Base-by-base conservation (phyloP, 2,113 vertebrate genomes). In the Centropristis striata region DNA sequence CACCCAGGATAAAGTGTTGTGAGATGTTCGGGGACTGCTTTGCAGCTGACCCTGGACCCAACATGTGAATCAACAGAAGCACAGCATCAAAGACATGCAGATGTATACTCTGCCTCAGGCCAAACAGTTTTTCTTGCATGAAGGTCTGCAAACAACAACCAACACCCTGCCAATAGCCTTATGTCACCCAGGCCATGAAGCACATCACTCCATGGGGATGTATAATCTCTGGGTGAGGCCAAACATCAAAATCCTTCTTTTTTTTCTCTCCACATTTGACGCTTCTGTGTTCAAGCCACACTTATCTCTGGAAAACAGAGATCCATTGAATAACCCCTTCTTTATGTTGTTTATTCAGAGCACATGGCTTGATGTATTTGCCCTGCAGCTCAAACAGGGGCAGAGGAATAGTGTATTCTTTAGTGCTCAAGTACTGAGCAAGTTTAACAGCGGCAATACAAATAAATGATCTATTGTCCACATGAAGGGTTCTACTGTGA, bases 251-350 rank as follows among this genome's bases (percentile, higher is more conserved):
- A 64, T 83, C 23, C 47, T 16, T 15, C 4, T 41, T 72, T 73
- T 53, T 58, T 39, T 13, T 16, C 32, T 18, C 39, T 3, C 49
- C 12, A 36, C 44, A 61, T 81, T 85, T 72, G 50, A 69, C 25
- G 50, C 50, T 53, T 64, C 49, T 81, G 51, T 73, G 65, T 73
- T 87, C 9, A 69, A 84, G 41, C 73, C 66, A 78, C 71, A 79
- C 57, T 77, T 90, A 88, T 90, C 84, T 75, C 58, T 78, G 25
- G 46, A 41, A 84, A 89, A 86, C 84, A 85, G 75, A 84, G 79
- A 80, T 78, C 51, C 58, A 75, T 10, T 75, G 61, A 81, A 71
- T 60, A 77, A 72, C 75, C 61, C 47, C 51, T 70, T 67, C 53
- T 88, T 79, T 82, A 64, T 78, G 81, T 58, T 82, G 78, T 80